Conservation (phyloP, 2,113 vertebrate genomes). For the Archilochus colubris region DNA sequence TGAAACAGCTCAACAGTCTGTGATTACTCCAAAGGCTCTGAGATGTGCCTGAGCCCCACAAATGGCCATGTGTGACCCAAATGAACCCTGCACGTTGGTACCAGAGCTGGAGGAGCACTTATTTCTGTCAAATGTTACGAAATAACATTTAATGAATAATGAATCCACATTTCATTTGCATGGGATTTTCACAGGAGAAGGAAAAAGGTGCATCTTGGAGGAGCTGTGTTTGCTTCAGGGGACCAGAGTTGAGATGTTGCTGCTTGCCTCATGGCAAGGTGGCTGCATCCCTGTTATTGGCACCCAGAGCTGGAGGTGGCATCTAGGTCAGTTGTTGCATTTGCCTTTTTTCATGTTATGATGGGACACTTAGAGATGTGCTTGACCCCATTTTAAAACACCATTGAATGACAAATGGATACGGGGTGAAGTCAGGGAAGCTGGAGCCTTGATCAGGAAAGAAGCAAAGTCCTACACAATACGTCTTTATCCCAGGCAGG, state of each 20-base stretch:
- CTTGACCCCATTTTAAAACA: background rate
- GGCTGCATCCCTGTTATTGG: accelerated
- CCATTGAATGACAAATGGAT: background rate
- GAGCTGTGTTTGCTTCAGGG: background rate
- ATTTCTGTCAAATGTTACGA: background rate
- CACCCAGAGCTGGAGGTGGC: accelerated
- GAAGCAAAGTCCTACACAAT: background rate
- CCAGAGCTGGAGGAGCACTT: background rate
- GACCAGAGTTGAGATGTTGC: background rate
- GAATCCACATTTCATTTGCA: background rate
- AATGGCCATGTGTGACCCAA: background rate
- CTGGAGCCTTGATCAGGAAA: background rate
- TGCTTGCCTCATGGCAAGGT: accelerated
- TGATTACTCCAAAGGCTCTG: background rate
- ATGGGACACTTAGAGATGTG: background rate
- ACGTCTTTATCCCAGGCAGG: background rate
- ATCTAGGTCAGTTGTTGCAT: accelerated
- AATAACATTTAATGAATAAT: too few relatives aligned
- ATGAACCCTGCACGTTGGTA: accelerated
- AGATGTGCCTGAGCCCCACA: background rate
- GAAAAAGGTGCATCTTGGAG: background rate
- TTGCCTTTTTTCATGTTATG: background rate
- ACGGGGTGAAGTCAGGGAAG: background rate
- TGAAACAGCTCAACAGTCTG: background rate
- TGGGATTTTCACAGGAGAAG: background rate